Percentiles rank a stretch among this genome's conserved stretches.
Conservation (phyloP, 2,113 vertebrate genomes). For the Sapajus apella region DNA sequence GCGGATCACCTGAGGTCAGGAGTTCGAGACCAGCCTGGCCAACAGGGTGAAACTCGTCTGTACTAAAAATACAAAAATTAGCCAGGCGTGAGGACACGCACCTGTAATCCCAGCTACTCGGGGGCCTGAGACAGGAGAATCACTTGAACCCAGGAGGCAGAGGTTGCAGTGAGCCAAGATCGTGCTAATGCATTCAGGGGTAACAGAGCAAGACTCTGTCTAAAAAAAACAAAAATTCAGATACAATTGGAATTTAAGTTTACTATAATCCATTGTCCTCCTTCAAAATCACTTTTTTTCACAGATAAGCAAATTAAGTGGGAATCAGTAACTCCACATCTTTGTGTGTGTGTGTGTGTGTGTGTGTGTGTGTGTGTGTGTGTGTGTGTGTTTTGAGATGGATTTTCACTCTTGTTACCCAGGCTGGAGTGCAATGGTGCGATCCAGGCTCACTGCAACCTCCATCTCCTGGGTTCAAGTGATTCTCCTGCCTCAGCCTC, state of each 20-base stretch:
- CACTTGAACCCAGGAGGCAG: neutral
- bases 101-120: neutral
- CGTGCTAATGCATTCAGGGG: neutral
- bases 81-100: rapidly evolving
- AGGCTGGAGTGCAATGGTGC: too few relatives aligned
- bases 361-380: neutral
- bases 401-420: too few relatives aligned
- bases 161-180: neutral
- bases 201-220: neutral
- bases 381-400: too few relatives aligned
- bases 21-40: too few relatives aligned
- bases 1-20: too few relatives aligned
- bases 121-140: neutral
- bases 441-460: too few relatives aligned
- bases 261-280: neutral
- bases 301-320: neutral
- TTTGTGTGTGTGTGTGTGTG: neutral
- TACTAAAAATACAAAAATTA: neutral
- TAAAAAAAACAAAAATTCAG: neutral
- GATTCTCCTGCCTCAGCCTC: too few relatives aligned
- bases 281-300: neutral
- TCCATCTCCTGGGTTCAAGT: too few relatives aligned
- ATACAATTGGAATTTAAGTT: neutral
- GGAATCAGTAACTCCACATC: neutral
- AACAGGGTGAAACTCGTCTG: neutral